Evolutionary conservation across 2,113 vertebrate genomes (phyloP).

Genomic region (Rhineura floridana): DNA sequence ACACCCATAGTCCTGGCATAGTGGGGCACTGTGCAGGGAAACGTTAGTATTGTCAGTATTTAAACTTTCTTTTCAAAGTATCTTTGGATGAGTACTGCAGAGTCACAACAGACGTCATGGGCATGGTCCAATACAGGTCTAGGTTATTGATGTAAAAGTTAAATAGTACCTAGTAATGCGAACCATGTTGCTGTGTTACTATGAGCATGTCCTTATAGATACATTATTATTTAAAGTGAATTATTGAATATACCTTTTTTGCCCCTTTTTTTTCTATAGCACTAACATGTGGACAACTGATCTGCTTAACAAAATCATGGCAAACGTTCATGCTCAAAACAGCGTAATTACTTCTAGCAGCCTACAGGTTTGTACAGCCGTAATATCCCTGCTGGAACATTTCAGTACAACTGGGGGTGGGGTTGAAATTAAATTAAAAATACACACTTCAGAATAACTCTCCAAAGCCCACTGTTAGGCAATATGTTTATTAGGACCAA

Average conservation of each 20-base stretch:
- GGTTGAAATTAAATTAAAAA: not conserved
- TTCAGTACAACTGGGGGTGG: not conserved
- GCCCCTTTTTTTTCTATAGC: conserved; percentile 55
- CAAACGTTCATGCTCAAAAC: conserved; percentile 67
- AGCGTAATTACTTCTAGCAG: conserved; percentile 62
- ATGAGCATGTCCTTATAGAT: not conserved
- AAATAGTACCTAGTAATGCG: not conserved
- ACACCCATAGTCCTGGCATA: no score
- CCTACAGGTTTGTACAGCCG: conserved; percentile 74
- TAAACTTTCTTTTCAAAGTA: no score
- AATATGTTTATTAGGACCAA: no score
- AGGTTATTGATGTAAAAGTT: not conserved
- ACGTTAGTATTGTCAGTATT: no score
- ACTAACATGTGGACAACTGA: conserved; percentile 73
- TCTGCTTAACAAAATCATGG: conserved; percentile 67
- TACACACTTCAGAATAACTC: not conserved
- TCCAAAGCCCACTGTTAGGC: no score
- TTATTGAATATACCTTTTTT: not conserved
- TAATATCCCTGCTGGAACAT: not conserved
- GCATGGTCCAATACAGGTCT: no score
- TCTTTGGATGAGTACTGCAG: no score
- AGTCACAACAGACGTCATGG: no score
- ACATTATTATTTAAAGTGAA: conserved; percentile 15
- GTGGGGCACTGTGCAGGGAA: no score
- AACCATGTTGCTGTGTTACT: accelerated